These are phyloP conservation scores for Drosophila lacertosa DNA, from an alignment of 1,140 invertebrate genomes.

Conservation along the genomic window DNA sequence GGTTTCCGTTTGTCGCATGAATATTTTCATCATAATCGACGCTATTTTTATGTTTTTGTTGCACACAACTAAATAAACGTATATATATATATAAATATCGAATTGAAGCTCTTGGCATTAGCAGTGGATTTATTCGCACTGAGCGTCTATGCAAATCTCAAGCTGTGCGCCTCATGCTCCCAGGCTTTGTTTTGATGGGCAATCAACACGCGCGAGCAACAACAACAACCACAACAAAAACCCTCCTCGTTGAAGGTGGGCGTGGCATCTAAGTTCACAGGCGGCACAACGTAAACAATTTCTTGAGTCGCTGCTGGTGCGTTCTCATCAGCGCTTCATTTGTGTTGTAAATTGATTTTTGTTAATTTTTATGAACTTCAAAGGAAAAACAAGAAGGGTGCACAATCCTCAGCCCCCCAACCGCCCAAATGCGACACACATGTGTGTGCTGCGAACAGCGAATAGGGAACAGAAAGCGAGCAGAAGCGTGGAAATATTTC, in stretches of 20 bases:
- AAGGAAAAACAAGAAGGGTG: constrained; percentile 67
- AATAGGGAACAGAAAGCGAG: constrained; percentile 9
- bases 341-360: constrained; percentile 77
- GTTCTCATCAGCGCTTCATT: constrained; percentile 72
- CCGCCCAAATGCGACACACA: constrained; percentile 36
- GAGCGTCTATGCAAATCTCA: constrained; percentile 64
- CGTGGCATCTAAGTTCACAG: constrained; percentile 65
- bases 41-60: constrained; percentile 68
- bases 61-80: constrained; percentile 6
- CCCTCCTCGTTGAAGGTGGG: constrained; percentile 32
- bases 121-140: constrained; percentile 28
- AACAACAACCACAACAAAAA: constrained; percentile 33
- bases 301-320: constrained; percentile 22
- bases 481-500: constrained; percentile 69
- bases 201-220: constrained; percentile 75
- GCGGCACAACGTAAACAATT: constrained; percentile 57
- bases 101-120: constrained; percentile 41
- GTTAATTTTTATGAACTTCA: constrained; percentile 81
- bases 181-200: constrained; percentile 70
- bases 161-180: constrained; percentile 37
- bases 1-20: constrained; percentile 75
- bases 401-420: background rate
- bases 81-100: constrained; percentile 3
- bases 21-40: constrained; percentile 80
- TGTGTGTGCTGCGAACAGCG: constrained; percentile 36